Evolutionary conservation across 2,888 invertebrate genomes (phyloP).

Genomic region (Cynaeus angustus): DNA sequence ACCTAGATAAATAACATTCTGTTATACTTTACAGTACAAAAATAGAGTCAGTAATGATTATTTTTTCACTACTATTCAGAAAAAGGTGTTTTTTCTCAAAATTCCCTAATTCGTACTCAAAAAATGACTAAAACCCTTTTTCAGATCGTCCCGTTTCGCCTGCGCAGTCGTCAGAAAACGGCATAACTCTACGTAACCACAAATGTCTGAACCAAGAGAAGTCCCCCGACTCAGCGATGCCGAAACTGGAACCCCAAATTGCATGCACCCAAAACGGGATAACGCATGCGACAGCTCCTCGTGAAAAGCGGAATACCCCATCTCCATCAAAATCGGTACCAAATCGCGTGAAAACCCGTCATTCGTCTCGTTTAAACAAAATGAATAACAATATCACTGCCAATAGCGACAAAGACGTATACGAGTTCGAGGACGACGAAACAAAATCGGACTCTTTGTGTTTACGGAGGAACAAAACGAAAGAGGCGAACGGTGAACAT

Average conservation of each 20-base stretch:
- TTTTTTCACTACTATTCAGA: too few species aligned
- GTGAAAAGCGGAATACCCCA: slow-evolving; percentile 6
- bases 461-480: slow-evolving; percentile 33
- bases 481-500: slow-evolving; percentile 36
- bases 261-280: slow-evolving; percentile 62
- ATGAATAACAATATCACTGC: slow-evolving; percentile 57
- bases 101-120: too few species aligned
- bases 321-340: slow-evolving; percentile 28
- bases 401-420: slow-evolving; percentile 70
- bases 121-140: background rate
- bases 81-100: too few species aligned
- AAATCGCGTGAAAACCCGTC: slow-evolving; percentile 38
- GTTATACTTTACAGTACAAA: too few species aligned
- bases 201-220: slow-evolving; percentile 72
- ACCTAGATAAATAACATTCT: too few species aligned
- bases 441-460: slow-evolving; percentile 46
- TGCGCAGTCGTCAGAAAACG: slow-evolving; percentile 62
- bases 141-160: slow-evolving; percentile 31
- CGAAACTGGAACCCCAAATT: slow-evolving; percentile 46
- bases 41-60: too few species aligned
- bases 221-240: slow-evolving; percentile 27
- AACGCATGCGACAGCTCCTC: too few species aligned
- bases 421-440: slow-evolving; percentile 63
- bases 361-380: slow-evolving; percentile 46
- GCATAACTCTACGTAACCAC: slow-evolving; percentile 78